Base-by-base conservation (phyloP, 2,888 invertebrate genomes). In the Nomada lathburiana region DNA sequence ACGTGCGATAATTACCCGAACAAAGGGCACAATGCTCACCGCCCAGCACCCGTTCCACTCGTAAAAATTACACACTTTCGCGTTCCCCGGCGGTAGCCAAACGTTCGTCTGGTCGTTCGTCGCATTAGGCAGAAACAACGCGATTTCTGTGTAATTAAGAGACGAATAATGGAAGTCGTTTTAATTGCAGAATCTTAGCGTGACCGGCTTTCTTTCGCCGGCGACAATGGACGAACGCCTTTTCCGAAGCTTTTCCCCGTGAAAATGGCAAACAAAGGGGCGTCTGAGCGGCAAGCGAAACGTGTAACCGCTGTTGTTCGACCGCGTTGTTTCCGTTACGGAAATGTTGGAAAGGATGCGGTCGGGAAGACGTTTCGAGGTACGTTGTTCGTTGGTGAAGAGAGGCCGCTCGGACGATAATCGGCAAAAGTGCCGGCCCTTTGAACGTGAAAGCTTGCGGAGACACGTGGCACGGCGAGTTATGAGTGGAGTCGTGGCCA, bases 1-100 rank as follows among this genome's bases (percentile, higher is more conserved):
- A 79, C 73, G 42, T 36, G 68, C 26, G 47, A 74, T 79, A 81
- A 81, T 81, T 80, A 70, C 47, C 80, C 57, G 72, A 60, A 76
- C 79, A 79, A 76, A 65, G 26, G 50, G 59, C 18, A 59, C 50
- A 69, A 52, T 62, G 36, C 70, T 42, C 16, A 9, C 42, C 53
- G 44, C n/a, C n/a, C 36, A 23, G 57, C 9, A 0, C 29, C 26
- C 11, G 5, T 10, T 2, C 1, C 50, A 13, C n/a, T 36, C 36
- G 11, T 3, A 47, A 36, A 7, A 69, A 64, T 47, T 36, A 10
- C 42, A 69, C 55, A 36, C 42, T 53, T 29, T 52, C 68, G 16
- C 47, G 26, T 60, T 59, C 36, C 59, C 4, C 59, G 2, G 9
- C 7, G 16, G 29, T 18, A 47, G 60, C 44, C 59, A 50, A 70